Conservation (phyloP, 2,888 invertebrate species). For the Blastobasis lacticolella region DNA sequence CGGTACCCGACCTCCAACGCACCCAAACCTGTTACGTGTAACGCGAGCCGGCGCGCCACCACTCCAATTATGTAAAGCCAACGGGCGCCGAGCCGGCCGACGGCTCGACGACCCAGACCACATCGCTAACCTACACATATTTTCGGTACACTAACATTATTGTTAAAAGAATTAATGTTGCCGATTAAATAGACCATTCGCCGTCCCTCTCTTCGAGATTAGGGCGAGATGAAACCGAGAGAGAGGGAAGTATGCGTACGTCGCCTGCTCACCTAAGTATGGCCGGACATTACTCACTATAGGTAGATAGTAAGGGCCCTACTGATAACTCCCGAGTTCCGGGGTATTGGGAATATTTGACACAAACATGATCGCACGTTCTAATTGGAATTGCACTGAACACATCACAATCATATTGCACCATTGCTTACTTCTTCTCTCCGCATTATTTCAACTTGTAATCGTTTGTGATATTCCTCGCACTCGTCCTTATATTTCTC, state of each 20-base stretch:
- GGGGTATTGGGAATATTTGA: constrained; percentile 28
- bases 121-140: constrained; percentile 17
- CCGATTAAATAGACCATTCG: constrained; percentile 46
- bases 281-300: constrained; percentile 74
- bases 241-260: constrained; percentile 72
- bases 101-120: constrained; percentile 11
- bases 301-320: constrained; percentile 61
- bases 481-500: constrained; percentile 98
- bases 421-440: constrained; percentile 95
- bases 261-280: constrained; percentile 72
- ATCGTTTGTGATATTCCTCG: constrained; percentile 95
- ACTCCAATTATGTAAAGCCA: constrained; percentile 32
- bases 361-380: constrained; percentile 36
- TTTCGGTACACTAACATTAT: constrained; percentile 35
- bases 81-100: constrained; percentile 18
- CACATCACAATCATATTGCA: constrained; percentile 53
- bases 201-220: constrained; percentile 49
- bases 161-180: constrained; percentile 30
- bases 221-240: constrained; percentile 48
- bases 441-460: constrained; percentile 96
- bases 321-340: constrained; percentile 55
- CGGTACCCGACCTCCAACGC: constrained; percentile 67
- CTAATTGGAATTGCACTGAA: constrained; percentile 36
- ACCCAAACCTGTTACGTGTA: constrained; percentile 69
- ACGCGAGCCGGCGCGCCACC: constrained; percentile 43